Percentiles rank a stretch among this genome's conserved stretches.
These are phyloP conservation scores for Diaprepes abbreviatus DNA, from an alignment of 2,888 invertebrate species.

Conservation along the genomic window DNA sequence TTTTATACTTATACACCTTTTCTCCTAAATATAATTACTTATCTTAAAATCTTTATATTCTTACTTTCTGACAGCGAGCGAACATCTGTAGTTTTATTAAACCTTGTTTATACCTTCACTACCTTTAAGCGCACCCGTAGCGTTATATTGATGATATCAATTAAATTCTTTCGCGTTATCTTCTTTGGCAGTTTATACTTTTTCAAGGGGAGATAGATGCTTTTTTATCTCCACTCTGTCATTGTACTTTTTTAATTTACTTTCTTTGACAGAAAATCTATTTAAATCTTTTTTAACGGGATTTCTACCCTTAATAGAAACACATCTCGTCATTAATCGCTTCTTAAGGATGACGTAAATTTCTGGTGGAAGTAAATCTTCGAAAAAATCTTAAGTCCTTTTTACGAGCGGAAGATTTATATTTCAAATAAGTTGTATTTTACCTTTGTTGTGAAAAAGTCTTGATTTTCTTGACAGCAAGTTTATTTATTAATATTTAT, in stretches of 20 bases:
- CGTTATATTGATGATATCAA: neutral
- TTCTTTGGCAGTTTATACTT: conserved; percentile 1
- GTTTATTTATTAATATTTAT: too few relatives aligned
- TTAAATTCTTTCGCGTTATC: conserved; percentile 7
- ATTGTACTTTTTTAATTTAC: conserved; percentile 14
- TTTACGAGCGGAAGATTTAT: too few relatives aligned
- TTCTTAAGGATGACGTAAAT: neutral
- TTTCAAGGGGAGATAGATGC: conserved; percentile 5
- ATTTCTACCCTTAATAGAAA: neutral
- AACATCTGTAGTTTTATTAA: too few relatives aligned
- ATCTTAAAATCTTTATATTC: too few relatives aligned
- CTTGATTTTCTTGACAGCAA: too few relatives aligned
- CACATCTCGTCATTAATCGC: conserved; percentile 2
- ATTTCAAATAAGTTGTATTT: too few relatives aligned
- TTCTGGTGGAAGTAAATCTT: neutral
- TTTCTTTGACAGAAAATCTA: conserved; percentile 9
- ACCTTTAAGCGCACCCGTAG: neutral
- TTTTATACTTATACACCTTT: too few relatives aligned
- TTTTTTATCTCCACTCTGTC: conserved; percentile 9
- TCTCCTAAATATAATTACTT: too few relatives aligned
- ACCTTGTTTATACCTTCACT: too few relatives aligned
- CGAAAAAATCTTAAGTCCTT: neutral
- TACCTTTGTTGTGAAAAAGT: too few relatives aligned
- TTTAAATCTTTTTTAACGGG: conserved; percentile 12
- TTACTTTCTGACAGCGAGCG: too few relatives aligned